Evolutionary conservation across 2,888 invertebrate genomes (phyloP), one percentile per base, ranked within the genome.

Genomic region (Pseudanteris insignis): DNA sequence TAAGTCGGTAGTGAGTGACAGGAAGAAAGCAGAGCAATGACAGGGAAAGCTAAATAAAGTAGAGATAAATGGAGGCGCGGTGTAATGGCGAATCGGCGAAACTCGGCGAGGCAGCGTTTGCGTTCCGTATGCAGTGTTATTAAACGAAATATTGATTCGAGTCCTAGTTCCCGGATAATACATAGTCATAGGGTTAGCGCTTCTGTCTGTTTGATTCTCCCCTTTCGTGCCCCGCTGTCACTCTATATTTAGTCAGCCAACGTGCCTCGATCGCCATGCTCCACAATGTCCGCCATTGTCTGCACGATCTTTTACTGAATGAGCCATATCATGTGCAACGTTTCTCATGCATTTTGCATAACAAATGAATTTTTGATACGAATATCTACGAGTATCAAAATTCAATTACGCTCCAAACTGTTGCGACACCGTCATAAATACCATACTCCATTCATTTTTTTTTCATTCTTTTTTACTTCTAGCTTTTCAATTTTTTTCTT

Each of bases 71-170:
- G 10, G 50, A 40, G 43, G 40, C 41, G 41, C 46, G 50, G 43
- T 6, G 38, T 30, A 33, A 32, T 25, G 36, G 30, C 36, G 32
- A 51, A 24, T 46, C 34, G 26, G 54, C 7, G 14, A 50, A 61
- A 55, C 50, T 57, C 46, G 66, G 66, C 67, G 64, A 30, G 61
- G 36, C 38, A 63, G 60, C 59, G 64, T 67, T 60, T 63, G 64
- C 69, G 69, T 67, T 68, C 67, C 63, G 30, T 46, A 48, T 63
- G 69, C 70, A 67, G 69, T 75, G 73, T 79, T 78, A 79, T 79
- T 78, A 79, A 79, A 78, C 76, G 78, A 78, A 78, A 78, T 78
- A 79, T 79, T 79, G 79, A 79, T 79, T 79, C 77, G 76, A 78
- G 70, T 75, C 75, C 75, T 79, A 78, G 79, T 79, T 79, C 78